Evolutionary conservation across 2,888 invertebrate species (phyloP).

Genomic region (Yponomeuta cagnagella): DNA sequence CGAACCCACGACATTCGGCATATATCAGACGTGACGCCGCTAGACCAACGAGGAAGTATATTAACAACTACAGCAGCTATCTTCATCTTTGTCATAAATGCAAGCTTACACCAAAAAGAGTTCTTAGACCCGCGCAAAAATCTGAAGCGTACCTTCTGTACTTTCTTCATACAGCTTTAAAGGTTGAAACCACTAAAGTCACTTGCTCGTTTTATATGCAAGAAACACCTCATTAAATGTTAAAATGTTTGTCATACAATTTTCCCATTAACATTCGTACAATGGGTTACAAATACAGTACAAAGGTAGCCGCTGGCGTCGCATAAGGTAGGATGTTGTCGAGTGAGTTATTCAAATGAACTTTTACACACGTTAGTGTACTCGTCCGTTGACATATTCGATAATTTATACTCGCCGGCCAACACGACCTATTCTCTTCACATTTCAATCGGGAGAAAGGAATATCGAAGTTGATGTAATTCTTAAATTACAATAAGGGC

Average conservation of each 20-base stretch:
- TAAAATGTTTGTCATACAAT: conserved; percentile 40
- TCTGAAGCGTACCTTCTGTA: not conserved
- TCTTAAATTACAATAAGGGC: too few relatives aligned
- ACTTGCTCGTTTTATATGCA: conserved; percentile 41
- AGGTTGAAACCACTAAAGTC: not conserved
- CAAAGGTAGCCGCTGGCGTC: conserved; percentile 43
- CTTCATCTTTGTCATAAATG: too few relatives aligned
- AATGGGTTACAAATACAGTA: conserved; percentile 49
- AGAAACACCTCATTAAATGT: conserved; percentile 56
- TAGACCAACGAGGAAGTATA: too few relatives aligned
- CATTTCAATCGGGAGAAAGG: conserved; percentile 6
- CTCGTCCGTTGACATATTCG: conserved; percentile 45
- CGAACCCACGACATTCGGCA: too few relatives aligned
- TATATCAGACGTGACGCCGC: too few relatives aligned
- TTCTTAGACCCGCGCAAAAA: not conserved
- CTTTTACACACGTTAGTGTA: conserved; percentile 45
- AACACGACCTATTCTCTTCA: conserved; percentile 23
- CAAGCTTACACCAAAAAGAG: too few relatives aligned
- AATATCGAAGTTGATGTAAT: too few relatives aligned
- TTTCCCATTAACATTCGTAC: conserved; percentile 35
- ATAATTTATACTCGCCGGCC: conserved; percentile 52
- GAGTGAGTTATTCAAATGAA: conserved; percentile 50
- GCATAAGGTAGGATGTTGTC: conserved; percentile 21
- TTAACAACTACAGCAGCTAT: too few relatives aligned
- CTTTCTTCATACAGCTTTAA: conserved; percentile 21